phyloP scores from a whole-genome alignment of 2,113 vertebrate species.

The Hyperopisus bebe region DNA sequence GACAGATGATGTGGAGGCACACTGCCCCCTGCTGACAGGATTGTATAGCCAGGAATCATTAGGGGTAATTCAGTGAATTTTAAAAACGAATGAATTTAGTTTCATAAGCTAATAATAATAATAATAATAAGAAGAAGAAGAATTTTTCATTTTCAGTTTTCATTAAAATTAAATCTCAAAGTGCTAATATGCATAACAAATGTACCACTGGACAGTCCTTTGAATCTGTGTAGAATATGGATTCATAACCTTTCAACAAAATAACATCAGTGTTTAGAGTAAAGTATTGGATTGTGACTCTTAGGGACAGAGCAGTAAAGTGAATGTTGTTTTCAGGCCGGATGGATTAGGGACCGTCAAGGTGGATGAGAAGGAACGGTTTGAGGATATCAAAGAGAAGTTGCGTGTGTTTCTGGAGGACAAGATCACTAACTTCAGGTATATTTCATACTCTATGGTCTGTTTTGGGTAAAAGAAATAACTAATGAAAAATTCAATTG shows the following conservation, averaged over 20 bases:
- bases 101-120: background rate
- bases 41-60: background rate
- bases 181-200: background rate
- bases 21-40: background rate
- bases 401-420: conserved; percentile 94
- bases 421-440: conserved; percentile 99
- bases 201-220: background rate
- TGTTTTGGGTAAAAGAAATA: background rate
- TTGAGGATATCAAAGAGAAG: conserved; percentile 97
- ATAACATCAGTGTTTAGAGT: background rate
- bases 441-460: conserved; percentile 22
- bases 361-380: conserved; percentile 96
- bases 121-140: background rate
- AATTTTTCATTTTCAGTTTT: background rate
- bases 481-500: background rate
- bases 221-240: background rate
- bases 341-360: conserved; percentile 95
- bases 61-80: background rate
- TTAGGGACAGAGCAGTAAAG: background rate
- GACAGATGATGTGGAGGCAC: background rate
- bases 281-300: background rate
- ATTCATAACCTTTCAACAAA: background rate
- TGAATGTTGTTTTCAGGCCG: conserved; percentile 63
- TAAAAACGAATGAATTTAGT: background rate
- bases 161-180: background rate